These are phyloP conservation scores for Procambarus virginalis DNA, from an alignment of 1,140 invertebrate genomes.

Conservation along the genomic window DNA sequence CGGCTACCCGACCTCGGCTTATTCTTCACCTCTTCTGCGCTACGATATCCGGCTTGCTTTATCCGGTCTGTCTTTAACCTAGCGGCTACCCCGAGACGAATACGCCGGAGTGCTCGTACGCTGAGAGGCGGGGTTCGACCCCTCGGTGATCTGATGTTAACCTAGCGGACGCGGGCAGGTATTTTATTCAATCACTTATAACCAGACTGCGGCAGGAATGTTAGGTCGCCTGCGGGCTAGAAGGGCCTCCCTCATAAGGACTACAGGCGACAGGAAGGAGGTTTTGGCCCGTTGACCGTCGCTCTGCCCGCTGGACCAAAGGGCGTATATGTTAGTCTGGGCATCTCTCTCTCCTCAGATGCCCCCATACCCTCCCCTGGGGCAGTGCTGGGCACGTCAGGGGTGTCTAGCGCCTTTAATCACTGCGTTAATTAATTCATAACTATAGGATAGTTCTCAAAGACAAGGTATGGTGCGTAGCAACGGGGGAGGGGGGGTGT, in stretches of 20 bases:
- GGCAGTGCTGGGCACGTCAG: too few species aligned
- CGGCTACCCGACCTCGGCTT: not conserved
- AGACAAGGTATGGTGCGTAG: too few species aligned
- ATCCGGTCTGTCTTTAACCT: not conserved
- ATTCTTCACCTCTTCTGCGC: not conserved
- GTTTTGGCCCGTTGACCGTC: not conserved
- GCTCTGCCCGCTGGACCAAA: not conserved
- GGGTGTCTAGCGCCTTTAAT: too few species aligned
- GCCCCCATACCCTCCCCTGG: too few species aligned
- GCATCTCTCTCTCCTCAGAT: too few species aligned
- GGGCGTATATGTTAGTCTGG: not conserved
- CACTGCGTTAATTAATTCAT: too few species aligned
- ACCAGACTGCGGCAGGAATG: not conserved
- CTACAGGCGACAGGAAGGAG: not conserved
- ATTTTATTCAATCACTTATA: not conserved
- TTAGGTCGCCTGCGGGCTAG: not conserved
- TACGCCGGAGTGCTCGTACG: not conserved
- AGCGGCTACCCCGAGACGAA: not conserved
- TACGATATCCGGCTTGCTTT: not conserved
- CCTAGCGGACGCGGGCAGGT: not conserved
- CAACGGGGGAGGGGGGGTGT: too few species aligned
- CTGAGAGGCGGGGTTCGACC: not conserved
- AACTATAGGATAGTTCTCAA: too few species aligned
- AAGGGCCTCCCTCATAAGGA: not conserved
- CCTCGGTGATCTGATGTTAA: too few species aligned